These are phyloP conservation scores for Drosophila sturtevanti DNA, from an alignment of 1,140 invertebrate species.

Conservation along the genomic window DNA sequence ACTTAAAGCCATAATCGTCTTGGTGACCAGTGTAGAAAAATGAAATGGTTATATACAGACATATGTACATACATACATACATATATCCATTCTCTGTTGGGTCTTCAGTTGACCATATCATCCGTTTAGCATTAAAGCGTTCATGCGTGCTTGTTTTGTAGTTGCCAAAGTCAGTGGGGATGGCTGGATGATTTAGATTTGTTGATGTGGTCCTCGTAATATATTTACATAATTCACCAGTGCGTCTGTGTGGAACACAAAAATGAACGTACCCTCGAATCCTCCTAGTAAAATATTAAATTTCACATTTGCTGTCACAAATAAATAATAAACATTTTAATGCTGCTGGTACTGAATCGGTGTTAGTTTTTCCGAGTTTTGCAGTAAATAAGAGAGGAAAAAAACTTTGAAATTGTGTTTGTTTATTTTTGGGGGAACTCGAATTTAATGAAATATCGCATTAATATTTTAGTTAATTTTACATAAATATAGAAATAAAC, in stretches of 20 bases:
- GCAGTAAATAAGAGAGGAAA: background rate
- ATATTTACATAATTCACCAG: constrained; percentile 57
- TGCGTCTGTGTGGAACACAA: constrained; percentile 7
- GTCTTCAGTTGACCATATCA: constrained; percentile 49
- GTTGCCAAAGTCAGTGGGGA: constrained; percentile 27
- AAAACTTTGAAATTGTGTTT: background rate
- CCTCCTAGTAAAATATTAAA: background rate
- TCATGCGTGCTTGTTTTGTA: constrained; percentile 40
- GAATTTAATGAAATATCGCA: too few species aligned
- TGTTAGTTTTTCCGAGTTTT: background rate
- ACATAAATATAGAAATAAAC: too few species aligned
- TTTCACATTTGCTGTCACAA: background rate
- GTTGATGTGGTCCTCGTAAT: constrained; percentile 48
- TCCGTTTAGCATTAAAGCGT: constrained; percentile 53
- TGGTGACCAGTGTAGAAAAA: constrained; percentile 33
- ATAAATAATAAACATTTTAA: background rate
- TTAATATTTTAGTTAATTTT: too few species aligned
- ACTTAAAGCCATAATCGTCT: constrained; percentile 50
- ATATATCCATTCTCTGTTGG: background rate
- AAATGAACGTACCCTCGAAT: background rate
- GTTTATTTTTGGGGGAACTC: too few species aligned
- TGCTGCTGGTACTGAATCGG: background rate
- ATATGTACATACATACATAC: background rate
- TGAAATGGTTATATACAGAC: background rate
- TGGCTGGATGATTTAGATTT: constrained; percentile 56